Evolutionary conservation across 64 coral and sea anemone genomes (phyloP).

Genomic region (Stylophora pistillata): DNA sequence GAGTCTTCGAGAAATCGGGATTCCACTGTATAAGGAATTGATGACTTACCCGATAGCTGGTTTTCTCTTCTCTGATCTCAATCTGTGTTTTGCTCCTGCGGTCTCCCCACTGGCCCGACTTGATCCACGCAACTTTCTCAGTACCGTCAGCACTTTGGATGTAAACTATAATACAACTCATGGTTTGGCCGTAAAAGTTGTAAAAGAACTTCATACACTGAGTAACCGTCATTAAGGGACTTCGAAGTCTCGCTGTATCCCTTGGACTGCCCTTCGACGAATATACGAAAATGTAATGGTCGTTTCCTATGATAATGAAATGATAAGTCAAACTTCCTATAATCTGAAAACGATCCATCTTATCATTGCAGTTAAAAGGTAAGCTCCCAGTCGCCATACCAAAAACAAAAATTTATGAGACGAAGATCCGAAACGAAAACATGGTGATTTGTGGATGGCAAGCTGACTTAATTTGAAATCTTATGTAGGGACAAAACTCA

Average conservation of each 20-base stretch:
- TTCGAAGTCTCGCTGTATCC: constrained; percentile 41
- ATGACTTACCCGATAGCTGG: constrained; percentile 4
- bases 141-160: background rate
- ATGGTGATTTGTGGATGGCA: too few species aligned
- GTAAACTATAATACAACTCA: constrained; percentile 52
- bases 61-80: constrained; percentile 4
- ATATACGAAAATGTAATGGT: constrained; percentile 47
- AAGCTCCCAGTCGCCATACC: too few species aligned
- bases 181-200: constrained; percentile 45
- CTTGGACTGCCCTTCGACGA: background rate
- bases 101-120: constrained; percentile 56
- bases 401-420: too few species aligned
- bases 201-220: constrained; percentile 70
- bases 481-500: too few species aligned
- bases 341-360: too few species aligned
- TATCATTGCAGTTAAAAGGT: too few species aligned
- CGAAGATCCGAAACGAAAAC: too few species aligned
- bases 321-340: background rate
- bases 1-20: background rate
- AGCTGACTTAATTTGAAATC: too few species aligned
- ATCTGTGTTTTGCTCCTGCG: constrained; percentile 47
- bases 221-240: constrained; percentile 31
- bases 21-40: background rate
- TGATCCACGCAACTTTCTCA: constrained; percentile 38
- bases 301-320: constrained; percentile 5